Evolutionary conservation across 2,113 vertebrate species (phyloP).

Genomic region (Dipodomys spectabilis): DNA sequence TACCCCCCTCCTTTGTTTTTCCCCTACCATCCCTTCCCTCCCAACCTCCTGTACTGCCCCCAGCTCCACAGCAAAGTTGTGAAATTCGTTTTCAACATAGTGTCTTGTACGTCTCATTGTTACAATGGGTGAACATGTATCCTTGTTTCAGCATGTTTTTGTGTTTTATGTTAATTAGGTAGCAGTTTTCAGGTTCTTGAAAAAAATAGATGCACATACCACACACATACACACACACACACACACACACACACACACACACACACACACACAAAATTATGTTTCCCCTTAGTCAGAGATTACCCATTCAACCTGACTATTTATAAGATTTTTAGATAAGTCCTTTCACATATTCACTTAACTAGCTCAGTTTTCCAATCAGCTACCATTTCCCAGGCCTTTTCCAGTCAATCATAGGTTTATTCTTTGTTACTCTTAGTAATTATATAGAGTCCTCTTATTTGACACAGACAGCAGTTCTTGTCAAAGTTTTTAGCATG

Average conservation of each 20-base stretch:
- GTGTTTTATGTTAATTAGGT: too few species aligned
- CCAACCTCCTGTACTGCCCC: too few species aligned
- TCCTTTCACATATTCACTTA: slow-evolving; percentile 35
- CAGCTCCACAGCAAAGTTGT: too few species aligned
- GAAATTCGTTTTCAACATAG: too few species aligned
- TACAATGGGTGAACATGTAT: too few species aligned
- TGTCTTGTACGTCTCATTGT: too few species aligned
- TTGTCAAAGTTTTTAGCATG: not conserved
- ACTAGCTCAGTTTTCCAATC: not conserved
- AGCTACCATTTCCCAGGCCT: not conserved
- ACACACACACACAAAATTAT: not conserved
- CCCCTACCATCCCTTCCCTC: too few species aligned
- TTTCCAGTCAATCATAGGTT: not conserved
- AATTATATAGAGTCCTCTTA: not conserved
- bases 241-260: too few species aligned
- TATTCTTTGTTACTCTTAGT: not conserved
- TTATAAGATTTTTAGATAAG: not conserved
- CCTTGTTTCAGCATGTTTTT: too few species aligned
- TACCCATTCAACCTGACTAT: not conserved
- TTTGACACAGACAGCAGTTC: not conserved
- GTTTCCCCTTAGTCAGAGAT: not conserved
- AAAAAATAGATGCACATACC: not conserved
- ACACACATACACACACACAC: not conserved
- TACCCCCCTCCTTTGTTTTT: too few species aligned
- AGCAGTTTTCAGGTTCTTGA: too few species aligned